Evolutionary conservation across 2,113 vertebrate species (phyloP).

Genomic region (Columba janthina): DNA sequence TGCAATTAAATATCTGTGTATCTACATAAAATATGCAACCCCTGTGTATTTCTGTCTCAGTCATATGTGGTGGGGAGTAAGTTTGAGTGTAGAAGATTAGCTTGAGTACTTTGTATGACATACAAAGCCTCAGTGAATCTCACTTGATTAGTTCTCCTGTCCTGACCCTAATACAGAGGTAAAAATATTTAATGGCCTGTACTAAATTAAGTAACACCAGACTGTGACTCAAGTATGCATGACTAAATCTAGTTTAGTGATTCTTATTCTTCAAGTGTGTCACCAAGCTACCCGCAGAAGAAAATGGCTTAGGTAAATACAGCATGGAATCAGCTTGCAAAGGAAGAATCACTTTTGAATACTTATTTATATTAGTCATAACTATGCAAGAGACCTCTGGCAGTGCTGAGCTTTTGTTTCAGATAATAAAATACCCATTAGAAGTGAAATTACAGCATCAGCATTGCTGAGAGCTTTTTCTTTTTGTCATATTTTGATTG

Average conservation of each 20-base stretch:
- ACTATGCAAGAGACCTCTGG: not conserved
- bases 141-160: constrained; percentile 3
- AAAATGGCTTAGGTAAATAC: constrained; percentile 16
- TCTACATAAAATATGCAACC: not conserved
- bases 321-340: not conserved
- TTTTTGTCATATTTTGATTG: not conserved
- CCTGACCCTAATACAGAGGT: constrained; percentile 28
- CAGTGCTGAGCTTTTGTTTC: not conserved
- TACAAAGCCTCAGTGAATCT: not conserved
- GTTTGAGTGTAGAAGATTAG: constrained; percentile 19
- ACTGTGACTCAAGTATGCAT: not conserved
- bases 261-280: not conserved
- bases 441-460: not conserved
- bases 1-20: not conserved
- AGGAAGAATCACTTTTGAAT: not conserved
- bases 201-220: constrained; percentile 14
- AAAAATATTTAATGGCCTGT: constrained; percentile 48
- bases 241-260: constrained; percentile 7
- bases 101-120: not conserved
- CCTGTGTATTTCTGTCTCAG: not conserved
- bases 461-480: not conserved
- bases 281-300: not conserved
- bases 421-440: not conserved
- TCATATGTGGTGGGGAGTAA: not conserved
- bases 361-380: not conserved